These are phyloP conservation scores for Salvelinus sp. DNA, from an alignment of 2,113 vertebrate genomes.

Conservation along the genomic window DNA sequence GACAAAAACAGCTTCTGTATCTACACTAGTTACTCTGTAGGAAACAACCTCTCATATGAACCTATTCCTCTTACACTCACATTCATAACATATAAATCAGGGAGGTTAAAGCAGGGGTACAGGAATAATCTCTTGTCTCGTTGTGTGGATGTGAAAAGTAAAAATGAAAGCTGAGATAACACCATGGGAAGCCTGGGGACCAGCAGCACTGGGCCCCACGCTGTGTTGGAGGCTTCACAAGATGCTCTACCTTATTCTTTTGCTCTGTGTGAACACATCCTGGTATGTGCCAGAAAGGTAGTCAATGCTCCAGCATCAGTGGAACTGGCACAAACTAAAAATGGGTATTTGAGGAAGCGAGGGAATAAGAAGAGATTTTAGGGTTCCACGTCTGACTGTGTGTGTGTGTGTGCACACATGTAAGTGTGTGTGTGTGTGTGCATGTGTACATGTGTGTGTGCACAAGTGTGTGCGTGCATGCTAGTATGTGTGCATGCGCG, in stretches of 20 bases:
- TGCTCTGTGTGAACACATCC: conserved; percentile 38
- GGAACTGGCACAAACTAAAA: conserved; percentile 54
- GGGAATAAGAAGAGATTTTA: conserved; percentile 24
- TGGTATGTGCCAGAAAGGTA: conserved; percentile 38
- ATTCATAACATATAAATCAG: conserved; percentile 14
- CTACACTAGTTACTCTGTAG: no score
- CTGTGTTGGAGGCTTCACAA: conserved; percentile 40
- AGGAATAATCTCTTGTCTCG: conserved; percentile 46
- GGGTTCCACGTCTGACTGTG: conserved; percentile 22
- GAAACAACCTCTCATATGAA: not conserved
- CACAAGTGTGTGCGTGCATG: no score
- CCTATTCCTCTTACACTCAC: conserved; percentile 32
- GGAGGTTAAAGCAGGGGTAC: conserved; percentile 32
- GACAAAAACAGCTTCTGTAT: not conserved
- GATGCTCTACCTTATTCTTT: conserved; percentile 44
- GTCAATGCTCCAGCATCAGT: conserved; percentile 10
- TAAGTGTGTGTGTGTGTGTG: not conserved
- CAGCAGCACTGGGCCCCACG: conserved; percentile 26
- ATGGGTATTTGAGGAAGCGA: conserved; percentile 28
- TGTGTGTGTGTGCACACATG: not conserved
- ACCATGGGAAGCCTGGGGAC: conserved; percentile 52
- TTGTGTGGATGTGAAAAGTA: conserved; percentile 23
- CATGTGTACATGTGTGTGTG: no score
- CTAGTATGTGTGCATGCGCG: no score
- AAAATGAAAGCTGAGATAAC: conserved; percentile 53